These are phyloP conservation scores for Oenanthe oenanthe DNA, from an alignment of 2,113 vertebrate genomes.

Conservation along the genomic window DNA sequence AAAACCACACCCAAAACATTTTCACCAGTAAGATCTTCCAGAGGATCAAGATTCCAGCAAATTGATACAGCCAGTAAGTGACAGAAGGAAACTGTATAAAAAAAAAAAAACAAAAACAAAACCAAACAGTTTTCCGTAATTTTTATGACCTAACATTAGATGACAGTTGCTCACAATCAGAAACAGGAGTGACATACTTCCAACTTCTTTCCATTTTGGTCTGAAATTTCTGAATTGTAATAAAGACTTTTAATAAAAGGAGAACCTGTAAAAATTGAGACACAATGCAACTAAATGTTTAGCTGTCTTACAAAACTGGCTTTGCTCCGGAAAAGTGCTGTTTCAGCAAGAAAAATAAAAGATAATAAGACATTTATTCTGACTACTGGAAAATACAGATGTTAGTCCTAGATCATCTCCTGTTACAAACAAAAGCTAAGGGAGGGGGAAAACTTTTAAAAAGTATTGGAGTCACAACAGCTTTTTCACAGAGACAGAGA, in stretches of 20 bases:
- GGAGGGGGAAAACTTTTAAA: not conserved
- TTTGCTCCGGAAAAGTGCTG: not conserved
- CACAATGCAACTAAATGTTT: not conserved
- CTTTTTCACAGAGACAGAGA: conserved; percentile 59
- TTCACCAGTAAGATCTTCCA: not conserved
- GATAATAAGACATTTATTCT: not conserved
- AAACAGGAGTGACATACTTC: not conserved
- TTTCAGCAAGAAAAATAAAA: conserved; percentile 7
- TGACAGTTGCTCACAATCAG: not conserved
- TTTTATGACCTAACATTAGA: not conserved
- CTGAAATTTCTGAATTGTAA: not conserved
- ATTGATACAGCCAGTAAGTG: not conserved
- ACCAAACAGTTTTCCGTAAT: not conserved
- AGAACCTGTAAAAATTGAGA: not conserved
- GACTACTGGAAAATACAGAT: conserved; percentile 29
- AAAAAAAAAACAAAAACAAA: not conserved
- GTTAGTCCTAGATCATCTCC: conserved; percentile 3
- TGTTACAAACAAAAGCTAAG: conserved; percentile 33
- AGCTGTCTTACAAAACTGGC: not conserved
- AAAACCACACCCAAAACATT: not conserved
- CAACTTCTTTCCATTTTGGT: not conserved
- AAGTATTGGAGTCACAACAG: conserved; percentile 39
- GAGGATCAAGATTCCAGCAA: not conserved
- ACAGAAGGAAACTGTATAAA: not conserved
- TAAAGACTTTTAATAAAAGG: not conserved